Base-by-base conservation (phyloP, 2,797 vertebrate genomes). In the Ptychobarbus kaznakovi region DNA sequence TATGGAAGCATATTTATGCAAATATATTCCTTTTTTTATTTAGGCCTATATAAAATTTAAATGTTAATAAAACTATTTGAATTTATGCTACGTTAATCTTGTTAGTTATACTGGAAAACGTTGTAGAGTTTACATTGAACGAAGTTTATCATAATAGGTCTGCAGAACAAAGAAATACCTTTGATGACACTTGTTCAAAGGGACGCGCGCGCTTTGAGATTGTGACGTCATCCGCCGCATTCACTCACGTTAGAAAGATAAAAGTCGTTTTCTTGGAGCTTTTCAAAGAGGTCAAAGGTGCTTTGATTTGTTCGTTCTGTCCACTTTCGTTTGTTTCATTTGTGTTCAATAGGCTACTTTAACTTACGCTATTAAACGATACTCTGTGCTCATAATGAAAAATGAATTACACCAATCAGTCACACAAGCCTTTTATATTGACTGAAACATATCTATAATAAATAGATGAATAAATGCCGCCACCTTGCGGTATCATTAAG, bases 171-270 rank as follows among this genome's bases (percentile, higher is more conserved):
- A 42, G 10, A 9, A 40, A 66, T 7, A 38, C 20, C 25, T 44
- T 15, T 42, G 49, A 61, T 58, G 40, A 63, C 25, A 38, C 25
- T 58, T 42, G n/a, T 84, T 84, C 75, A 84, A 79, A 84, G 65
- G 28, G n/a, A 70, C 32, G 4, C 22, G 46, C 7, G 73, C 38
- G 4, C 75, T 70, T 70, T 72, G 40, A 38, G 70, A 20, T 0
- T 6, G 18, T 44, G 61, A 69, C n/a, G 63, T 78, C n/a, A 46
- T 25, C 20, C 38, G 3, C 7, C 9, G 32, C 32, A 15, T 61
- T 15, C 0, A 46, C 25, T 73, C 38, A 82, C 44, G 51, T 35
- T 61, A 20, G 32, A 61, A 15, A 32, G 69, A 73, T 61, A 6
- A 61, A 73, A 61, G 68, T 73, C 3, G 32, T 58, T 69, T 82